phyloP scores from a whole-genome alignment of 2,888 invertebrate species.

The Automeris io region DNA sequence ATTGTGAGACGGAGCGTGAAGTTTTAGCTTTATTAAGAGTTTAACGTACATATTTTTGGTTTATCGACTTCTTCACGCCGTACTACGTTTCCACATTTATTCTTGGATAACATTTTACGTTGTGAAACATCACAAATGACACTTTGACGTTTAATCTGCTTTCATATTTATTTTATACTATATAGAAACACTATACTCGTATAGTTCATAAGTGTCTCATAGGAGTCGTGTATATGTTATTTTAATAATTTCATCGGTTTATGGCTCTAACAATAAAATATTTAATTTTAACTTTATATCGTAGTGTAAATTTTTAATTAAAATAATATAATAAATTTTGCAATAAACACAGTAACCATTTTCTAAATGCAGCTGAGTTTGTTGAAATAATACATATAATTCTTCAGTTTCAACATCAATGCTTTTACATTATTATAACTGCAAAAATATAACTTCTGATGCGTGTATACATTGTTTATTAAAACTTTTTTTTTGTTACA shows the following conservation, averaged over 20 bases:
- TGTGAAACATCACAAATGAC: neutral
- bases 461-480: slow-evolving; percentile 8
- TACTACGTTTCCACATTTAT: slow-evolving; percentile 8
- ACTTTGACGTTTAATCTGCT: slow-evolving; percentile 1
- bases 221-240: no score
- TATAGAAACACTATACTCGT: slow-evolving; percentile 7
- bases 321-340: neutral
- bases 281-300: no score
- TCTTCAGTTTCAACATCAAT: no score
- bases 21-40: slow-evolving; percentile 48
- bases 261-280: no score
- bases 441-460: no score
- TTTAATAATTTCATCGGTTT: neutral
- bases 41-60: slow-evolving; percentile 24
- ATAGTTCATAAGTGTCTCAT: no score
- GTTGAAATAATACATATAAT: no score
- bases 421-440: no score
- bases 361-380: no score
- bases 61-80: slow-evolving; percentile 19
- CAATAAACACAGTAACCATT: no score
- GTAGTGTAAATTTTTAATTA: neutral
- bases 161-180: slow-evolving; percentile 2
- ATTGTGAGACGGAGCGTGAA: slow-evolving; percentile 39
- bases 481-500: slow-evolving; percentile 75
- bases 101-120: slow-evolving; percentile 5